These are phyloP conservation scores for Sebastes hubbsi DNA, from an alignment of 2,797 vertebrate genomes.

Conservation along the genomic window DNA sequence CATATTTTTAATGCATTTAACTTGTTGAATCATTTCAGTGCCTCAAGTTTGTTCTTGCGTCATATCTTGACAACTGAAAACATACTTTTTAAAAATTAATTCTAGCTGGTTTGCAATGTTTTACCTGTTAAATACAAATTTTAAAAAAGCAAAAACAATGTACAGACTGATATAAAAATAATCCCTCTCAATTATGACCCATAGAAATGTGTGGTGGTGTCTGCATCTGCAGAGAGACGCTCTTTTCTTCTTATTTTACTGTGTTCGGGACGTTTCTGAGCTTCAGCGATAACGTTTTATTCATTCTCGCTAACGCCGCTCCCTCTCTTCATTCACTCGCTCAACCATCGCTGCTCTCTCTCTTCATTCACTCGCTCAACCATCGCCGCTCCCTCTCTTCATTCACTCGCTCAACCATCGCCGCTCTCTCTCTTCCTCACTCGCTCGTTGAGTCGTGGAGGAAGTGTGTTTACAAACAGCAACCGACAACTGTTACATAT, in stretches of 20 bases:
- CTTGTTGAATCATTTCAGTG: too few species aligned
- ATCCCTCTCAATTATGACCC: too few species aligned
- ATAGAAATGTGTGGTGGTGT: too few species aligned
- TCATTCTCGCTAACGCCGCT: not conserved
- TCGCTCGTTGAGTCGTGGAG: not conserved
- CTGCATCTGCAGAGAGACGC: fast-evolving
- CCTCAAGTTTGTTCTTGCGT: not conserved
- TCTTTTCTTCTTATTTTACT: too few species aligned
- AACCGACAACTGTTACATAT: not conserved
- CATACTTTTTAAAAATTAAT: too few species aligned
- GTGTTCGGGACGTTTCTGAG: too few species aligned
- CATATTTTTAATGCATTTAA: not conserved
- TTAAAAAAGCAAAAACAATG: too few species aligned
- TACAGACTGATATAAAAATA: too few species aligned
- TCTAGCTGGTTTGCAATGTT: not conserved
- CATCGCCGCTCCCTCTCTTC: not conserved
- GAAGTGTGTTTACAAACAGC: not conserved
- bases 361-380: not conserved
- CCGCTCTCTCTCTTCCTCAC: not conserved
- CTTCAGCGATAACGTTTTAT: not conserved
- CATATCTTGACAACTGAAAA: not conserved
- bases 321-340: not conserved
- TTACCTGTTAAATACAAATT: not conserved
- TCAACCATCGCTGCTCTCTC: not conserved
- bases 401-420: not conserved